A percentile compares a stretch with the other conserved stretches of the same genome.
Evolutionary conservation across 1,140 invertebrate genomes (phyloP).

Genomic region (Himalopsyche phryganea): DNA sequence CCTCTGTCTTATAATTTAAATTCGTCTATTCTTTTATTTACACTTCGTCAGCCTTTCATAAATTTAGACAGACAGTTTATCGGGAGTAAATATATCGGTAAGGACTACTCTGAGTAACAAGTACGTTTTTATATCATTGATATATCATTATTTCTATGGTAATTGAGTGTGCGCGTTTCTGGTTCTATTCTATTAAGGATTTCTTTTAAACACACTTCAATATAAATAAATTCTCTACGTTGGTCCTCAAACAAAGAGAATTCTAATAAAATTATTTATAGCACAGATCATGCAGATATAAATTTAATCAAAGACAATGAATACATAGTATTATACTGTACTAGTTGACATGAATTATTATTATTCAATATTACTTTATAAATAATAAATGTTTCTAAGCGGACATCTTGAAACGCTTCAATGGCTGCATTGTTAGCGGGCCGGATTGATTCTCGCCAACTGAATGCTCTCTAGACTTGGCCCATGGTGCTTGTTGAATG

Average conservation of each 20-base stretch:
- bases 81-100: constrained; percentile 7
- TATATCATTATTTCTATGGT: constrained; percentile 5
- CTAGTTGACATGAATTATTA: not conserved
- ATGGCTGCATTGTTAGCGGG: constrained; percentile 21
- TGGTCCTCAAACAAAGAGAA: constrained; percentile 31
- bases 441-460: constrained; percentile 28
- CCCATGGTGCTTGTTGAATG: constrained; percentile 23
- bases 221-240: constrained; percentile 18
- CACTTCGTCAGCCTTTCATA: constrained; percentile 25
- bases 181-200: not conserved
- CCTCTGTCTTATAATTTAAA: constrained; percentile 24
- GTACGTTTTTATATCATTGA: not conserved
- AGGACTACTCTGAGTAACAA: constrained; percentile 1
- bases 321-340: not conserved
- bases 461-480: constrained; percentile 26
- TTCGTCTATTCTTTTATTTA: constrained; percentile 29
- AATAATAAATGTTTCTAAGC: constrained; percentile 18
- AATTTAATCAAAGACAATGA: not conserved
- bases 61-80: constrained; percentile 14
- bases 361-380: not conserved
- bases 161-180: constrained; percentile 7
- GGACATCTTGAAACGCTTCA: constrained; percentile 33
- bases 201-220: constrained; percentile 7
- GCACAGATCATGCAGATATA: constrained; percentile 13
- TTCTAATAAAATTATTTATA: constrained; percentile 9